Evolutionary conservation across 2,797 vertebrate species (phyloP).

Genomic region (Melanotaenia maccullochi): DNA sequence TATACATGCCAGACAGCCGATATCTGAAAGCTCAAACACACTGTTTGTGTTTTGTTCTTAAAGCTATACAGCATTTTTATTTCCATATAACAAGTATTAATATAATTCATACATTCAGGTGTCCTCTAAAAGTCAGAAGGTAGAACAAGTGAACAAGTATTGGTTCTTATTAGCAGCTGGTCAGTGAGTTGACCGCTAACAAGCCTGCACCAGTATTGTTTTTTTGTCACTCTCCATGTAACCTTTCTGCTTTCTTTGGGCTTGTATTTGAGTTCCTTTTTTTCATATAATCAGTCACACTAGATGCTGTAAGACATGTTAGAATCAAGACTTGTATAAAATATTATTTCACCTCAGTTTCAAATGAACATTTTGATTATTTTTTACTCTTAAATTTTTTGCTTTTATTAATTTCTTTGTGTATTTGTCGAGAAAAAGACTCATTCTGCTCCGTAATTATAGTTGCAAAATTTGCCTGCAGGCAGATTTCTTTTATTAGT

Average conservation of each 20-base stretch:
- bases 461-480: neutral
- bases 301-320: conserved; percentile 15
- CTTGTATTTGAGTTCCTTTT: conserved; percentile 15
- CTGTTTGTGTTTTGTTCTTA: conserved; percentile 19
- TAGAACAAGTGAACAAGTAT: neutral
- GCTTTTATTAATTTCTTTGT: neutral
- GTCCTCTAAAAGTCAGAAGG: neutral
- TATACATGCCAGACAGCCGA: conserved; percentile 42
- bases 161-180: conserved; percentile 25
- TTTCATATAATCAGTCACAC: conserved; percentile 19
- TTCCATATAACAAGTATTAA: neutral
- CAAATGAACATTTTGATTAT: neutral
- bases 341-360: neutral
- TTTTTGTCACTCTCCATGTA: conserved; percentile 17
- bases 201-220: conserved; percentile 21
- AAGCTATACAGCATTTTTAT: conserved; percentile 4
- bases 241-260: conserved; percentile 23
- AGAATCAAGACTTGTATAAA: neutral
- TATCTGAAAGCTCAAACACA: conserved; percentile 6
- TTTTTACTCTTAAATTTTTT: neutral
- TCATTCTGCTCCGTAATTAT: neutral
- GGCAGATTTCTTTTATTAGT: neutral
- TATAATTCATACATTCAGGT: neutral
- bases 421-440: neutral
- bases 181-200: conserved; percentile 9